phyloP scores from a whole-genome alignment of 2,113 vertebrate species.

The Melanocharis versteri region DNA sequence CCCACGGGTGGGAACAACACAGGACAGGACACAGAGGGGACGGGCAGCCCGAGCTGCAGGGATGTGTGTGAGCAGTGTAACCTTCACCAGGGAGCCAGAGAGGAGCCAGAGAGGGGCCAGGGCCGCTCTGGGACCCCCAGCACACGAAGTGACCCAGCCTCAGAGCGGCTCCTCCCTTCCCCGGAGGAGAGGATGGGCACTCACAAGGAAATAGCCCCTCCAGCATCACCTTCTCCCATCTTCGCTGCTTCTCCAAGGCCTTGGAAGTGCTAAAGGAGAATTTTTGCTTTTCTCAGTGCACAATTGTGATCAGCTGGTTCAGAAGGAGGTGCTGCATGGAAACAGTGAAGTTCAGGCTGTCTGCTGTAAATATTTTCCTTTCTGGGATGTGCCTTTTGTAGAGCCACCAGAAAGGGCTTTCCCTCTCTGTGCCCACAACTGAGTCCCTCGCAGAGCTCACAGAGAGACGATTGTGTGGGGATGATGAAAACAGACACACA shows the following conservation, averaged over 20 bases:
- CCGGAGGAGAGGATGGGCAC: neutral
- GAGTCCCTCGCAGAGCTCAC: too few species aligned
- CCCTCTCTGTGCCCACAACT: neutral
- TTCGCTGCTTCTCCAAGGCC: neutral
- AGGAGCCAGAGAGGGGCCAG: neutral
- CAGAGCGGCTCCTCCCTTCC: neutral
- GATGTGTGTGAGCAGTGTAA: neutral
- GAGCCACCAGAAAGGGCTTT: neutral
- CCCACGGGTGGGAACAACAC: neutral
- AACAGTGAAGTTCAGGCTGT: neutral
- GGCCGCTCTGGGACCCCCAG: neutral
- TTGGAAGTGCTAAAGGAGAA: neutral
- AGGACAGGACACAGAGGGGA: neutral
- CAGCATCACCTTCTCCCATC: neutral
- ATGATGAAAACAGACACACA: neutral
- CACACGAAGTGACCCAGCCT: fast-evolving
- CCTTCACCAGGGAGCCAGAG: neutral
- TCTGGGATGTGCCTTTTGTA: neutral
- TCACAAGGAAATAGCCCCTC: neutral
- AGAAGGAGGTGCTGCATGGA: neutral
- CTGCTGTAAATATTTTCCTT: neutral
- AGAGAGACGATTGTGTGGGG: neutral
- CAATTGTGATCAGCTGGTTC: neutral
- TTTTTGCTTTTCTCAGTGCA: neutral
- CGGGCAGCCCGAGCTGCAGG: neutral